Percentiles rank a stretch among this genome's conserved stretches.
Conservation (phyloP, 2,888 invertebrate species). For the Drosophila kuntzei region DNA sequence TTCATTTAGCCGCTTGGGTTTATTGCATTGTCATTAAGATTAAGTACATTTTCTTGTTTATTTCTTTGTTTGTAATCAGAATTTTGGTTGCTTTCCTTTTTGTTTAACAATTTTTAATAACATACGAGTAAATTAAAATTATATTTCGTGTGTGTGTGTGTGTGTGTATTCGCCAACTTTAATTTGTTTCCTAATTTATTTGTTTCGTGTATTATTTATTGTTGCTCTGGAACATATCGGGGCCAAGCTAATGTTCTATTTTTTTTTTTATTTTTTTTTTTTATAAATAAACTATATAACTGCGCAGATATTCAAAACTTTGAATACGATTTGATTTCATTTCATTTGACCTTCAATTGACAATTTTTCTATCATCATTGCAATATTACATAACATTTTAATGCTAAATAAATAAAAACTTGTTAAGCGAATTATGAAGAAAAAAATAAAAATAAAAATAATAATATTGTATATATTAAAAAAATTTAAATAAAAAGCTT, state of each 20-base stretch:
- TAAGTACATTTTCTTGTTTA: constrained; percentile 54
- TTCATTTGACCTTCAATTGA: constrained; percentile 44
- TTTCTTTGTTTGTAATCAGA: constrained; percentile 13
- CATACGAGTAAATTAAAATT: constrained; percentile 28
- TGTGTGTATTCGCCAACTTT: constrained; percentile 27
- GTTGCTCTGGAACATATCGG: constrained; percentile 24
- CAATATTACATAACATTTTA: constrained; percentile 60
- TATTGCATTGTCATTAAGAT: constrained; percentile 49
- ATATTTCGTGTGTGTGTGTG: constrained; percentile 20
- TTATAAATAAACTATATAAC: constrained; percentile 46
- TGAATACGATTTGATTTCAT: constrained; percentile 81
- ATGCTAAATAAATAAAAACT: constrained; percentile 52
- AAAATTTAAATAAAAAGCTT: constrained; percentile 36
- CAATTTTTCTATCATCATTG: constrained; percentile 63
- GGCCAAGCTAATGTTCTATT: constrained; percentile 47
- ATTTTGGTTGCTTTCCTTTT: constrained; percentile 20
- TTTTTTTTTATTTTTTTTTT: constrained; percentile 22
- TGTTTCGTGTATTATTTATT: constrained; percentile 3
- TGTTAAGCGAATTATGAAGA: constrained; percentile 59
- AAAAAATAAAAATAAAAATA: constrained; percentile 2
- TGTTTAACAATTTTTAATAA: constrained; percentile 46
- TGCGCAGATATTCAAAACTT: constrained; percentile 80
- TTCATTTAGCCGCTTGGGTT: constrained; percentile 50
- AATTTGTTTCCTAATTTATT: constrained; percentile 15
- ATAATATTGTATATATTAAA: constrained; percentile 19